Base-by-base conservation (phyloP, 2,797 vertebrate genomes). In the Thunnus albacares region DNA sequence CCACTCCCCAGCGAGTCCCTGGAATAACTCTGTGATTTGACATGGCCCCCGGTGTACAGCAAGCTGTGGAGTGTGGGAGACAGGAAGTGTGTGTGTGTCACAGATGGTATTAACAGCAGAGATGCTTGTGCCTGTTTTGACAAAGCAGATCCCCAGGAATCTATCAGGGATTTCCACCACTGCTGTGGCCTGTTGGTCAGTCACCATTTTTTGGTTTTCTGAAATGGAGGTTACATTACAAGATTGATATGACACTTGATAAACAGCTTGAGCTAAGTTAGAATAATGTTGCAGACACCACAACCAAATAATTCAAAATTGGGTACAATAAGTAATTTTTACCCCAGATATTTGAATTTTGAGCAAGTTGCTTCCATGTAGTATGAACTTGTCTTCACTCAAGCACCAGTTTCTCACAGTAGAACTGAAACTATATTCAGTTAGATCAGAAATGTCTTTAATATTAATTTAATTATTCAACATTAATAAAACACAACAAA, bases 31-130 rank as follows among this genome's bases (percentile, higher is more conserved):
- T 30, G 43, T 15, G 49, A 88, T 89, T 86, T 81, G 86, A 89
- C 87, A 83, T 69, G 81, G 86, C 79, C 81, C 73, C 68, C 58
- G 72, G 87, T 88, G 86, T 77, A 86, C 30, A 63, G 82, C 79
- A 87, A 90, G 85, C 83, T 89, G 83, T 77, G 24, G 63, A 65
- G 59, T 71, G 80, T 86, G 82, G 79, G 82, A 75, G 77, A 82
- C 51, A 59, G 78, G 68, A 75, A 67, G 57, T 62, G 73, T 57
- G 70, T 68, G 59, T 52, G 75, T 64, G 51, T 70, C 69, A 85
- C 91, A 90, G 87, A 93, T 88, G 82, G 87, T 78, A 81, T 80
- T 79, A 83, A 75, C 77, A 59, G 71, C 75, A 74, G 67, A 84
- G 58, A 82, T 41, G 43, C 61, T 15, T 20, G 58, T 57, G 77